Conservation (phyloP, 1,140 invertebrate species). For the Triops cancriformis region DNA sequence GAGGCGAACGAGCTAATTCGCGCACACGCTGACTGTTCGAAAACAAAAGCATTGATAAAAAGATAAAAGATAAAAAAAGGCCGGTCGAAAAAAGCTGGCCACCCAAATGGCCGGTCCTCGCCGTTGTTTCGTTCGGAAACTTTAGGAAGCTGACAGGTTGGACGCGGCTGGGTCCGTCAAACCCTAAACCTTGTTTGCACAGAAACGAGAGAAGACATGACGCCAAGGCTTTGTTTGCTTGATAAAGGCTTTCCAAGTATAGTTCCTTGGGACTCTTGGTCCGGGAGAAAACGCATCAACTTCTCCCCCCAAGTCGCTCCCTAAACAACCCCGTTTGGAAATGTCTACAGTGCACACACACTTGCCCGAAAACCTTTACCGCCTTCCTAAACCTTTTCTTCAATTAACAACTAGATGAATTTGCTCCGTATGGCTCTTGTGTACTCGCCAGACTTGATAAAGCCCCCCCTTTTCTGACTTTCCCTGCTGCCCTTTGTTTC, state of each 20-base stretch:
- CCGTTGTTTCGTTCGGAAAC: background rate
- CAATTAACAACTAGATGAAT: conserved; percentile 10
- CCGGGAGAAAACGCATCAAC: background rate
- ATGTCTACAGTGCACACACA: background rate
- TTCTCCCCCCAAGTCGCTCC: background rate
- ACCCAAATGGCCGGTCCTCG: background rate
- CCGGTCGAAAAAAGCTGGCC: background rate
- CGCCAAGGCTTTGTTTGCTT: conserved; percentile 12
- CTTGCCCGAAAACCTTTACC: background rate
- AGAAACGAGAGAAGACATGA: conserved; percentile 13
- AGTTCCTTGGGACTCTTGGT: background rate
- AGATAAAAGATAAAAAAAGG: background rate
- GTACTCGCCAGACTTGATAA: background rate
- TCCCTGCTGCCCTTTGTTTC: background rate
- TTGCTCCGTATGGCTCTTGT: background rate
- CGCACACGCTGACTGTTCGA: too few relatives aligned
- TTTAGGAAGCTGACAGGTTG: conserved; percentile 13
- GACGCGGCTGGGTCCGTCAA: conserved; percentile 11
- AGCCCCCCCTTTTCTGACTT: background rate
- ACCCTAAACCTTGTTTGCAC: conserved; percentile 13
- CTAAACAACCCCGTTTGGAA: background rate
- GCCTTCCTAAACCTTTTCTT: background rate
- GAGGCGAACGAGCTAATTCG: too few relatives aligned
- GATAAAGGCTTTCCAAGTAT: conserved; percentile 9
- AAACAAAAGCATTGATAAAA: background rate